phyloP scores from a whole-genome alignment of 2,888 invertebrate genomes.

The Pristionchus mayeri region DNA sequence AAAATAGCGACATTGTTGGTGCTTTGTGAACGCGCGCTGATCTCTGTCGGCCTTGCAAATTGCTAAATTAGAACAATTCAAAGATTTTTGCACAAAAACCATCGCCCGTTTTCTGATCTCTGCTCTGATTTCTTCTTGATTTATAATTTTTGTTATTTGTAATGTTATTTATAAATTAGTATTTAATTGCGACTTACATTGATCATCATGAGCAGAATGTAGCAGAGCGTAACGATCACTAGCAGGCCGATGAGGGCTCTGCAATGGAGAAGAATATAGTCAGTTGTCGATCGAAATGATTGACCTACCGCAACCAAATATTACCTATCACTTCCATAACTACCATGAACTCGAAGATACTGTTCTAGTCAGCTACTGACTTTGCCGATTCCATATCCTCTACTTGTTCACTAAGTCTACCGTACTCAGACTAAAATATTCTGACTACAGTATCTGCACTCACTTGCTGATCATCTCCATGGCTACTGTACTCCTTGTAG shows the following conservation, averaged over 20 bases:
- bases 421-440: neutral
- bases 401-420: no score
- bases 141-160: neutral
- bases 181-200: constrained; percentile 34
- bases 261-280: neutral
- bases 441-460: neutral
- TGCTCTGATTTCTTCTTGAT: neutral
- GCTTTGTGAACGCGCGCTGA: no score
- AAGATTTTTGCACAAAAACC: no score
- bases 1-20: no score
- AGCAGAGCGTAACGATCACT: constrained; percentile 7
- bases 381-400: no score
- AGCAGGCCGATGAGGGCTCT: constrained; percentile 35
- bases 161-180: neutral
- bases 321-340: no score
- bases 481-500: neutral
- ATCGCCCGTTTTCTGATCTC: neutral
- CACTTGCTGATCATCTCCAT: constrained; percentile 25
- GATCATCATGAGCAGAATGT: constrained; percentile 13
- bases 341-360: no score
- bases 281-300: neutral
- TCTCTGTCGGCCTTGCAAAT: no score
- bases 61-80: no score
- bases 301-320: no score
- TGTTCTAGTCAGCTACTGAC: no score